phyloP scores from a whole-genome alignment of 1,140 invertebrate genomes.

The Acromyrmex heyeri region DNA sequence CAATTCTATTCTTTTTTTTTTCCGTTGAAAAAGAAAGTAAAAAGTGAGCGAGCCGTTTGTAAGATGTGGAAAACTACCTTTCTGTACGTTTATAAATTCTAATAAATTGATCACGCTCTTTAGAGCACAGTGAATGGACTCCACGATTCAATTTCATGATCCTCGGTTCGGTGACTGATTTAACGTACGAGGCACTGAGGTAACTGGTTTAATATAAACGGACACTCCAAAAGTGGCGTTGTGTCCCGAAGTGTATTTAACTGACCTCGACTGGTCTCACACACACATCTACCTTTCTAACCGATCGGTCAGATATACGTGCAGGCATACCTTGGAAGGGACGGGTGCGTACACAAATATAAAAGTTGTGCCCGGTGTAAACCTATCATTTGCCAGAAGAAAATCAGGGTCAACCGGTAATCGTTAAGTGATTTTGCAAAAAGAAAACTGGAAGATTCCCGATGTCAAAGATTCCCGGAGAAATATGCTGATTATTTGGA shows the following conservation, averaged over 20 bases:
- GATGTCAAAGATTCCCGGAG: conserved; percentile 7
- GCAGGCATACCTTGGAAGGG: conserved; percentile 18
- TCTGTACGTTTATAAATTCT: not conserved
- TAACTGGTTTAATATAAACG: conserved; percentile 63
- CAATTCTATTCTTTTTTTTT: not conserved
- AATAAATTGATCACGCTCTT: not conserved
- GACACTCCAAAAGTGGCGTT: conserved; percentile 57
- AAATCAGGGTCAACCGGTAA: conserved; percentile 55
- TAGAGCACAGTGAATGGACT: not conserved
- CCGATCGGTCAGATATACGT: conserved; percentile 33
- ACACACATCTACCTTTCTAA: conserved; percentile 62
- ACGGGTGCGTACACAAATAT: conserved; percentile 9
- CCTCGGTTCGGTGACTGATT: conserved; percentile 39
- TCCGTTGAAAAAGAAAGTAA: not conserved
- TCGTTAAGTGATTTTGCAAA: conserved; percentile 62
- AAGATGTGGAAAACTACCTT: not conserved
- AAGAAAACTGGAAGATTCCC: conserved; percentile 23
- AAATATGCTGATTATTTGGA: conserved; percentile 23
- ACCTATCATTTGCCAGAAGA: conserved; percentile 57
- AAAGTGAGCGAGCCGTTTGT: not conserved
- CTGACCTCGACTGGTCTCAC: conserved; percentile 62
- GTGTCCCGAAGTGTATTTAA: conserved; percentile 63
- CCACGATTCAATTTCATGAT: not conserved
- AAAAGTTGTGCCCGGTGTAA: conserved; percentile 16
- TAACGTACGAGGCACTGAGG: conserved; percentile 4